Evolutionary conservation across 2,797 vertebrate genomes (phyloP).

Genomic region (Lepus oiostolus): DNA sequence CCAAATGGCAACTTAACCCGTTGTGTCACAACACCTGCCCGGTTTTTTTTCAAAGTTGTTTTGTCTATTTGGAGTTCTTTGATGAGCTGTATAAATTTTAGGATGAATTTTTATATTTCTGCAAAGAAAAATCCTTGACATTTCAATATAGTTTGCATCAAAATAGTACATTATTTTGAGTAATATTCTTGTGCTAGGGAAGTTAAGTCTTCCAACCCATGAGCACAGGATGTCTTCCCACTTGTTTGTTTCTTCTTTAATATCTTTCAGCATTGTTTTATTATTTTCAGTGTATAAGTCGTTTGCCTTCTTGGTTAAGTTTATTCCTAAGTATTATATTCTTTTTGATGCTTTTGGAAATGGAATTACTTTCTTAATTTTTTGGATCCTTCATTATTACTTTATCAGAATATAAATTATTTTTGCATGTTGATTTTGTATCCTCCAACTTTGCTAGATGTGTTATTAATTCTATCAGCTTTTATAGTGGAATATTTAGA

Average conservation of each 20-base stretch:
- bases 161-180: background rate
- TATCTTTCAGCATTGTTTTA: too few relatives aligned
- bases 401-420: background rate
- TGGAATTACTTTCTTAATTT: background rate
- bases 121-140: background rate
- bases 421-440: background rate
- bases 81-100: background rate
- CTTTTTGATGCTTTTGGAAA: too few relatives aligned
- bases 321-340: background rate
- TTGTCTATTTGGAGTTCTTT: background rate
- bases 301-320: background rate
- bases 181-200: background rate
- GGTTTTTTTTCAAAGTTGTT: background rate
- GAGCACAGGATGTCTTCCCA: background rate
- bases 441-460: too few relatives aligned
- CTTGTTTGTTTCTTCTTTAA: background rate
- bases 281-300: background rate
- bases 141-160: background rate
- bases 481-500: background rate
- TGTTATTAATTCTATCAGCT: too few relatives aligned
- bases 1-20: too few relatives aligned
- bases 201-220: background rate
- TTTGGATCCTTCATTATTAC: conserved; percentile 1
- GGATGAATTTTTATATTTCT: background rate
- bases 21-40: too few relatives aligned